Base-by-base conservation (phyloP, 2,888 invertebrate genomes). In the Chorisops tibialis region DNA sequence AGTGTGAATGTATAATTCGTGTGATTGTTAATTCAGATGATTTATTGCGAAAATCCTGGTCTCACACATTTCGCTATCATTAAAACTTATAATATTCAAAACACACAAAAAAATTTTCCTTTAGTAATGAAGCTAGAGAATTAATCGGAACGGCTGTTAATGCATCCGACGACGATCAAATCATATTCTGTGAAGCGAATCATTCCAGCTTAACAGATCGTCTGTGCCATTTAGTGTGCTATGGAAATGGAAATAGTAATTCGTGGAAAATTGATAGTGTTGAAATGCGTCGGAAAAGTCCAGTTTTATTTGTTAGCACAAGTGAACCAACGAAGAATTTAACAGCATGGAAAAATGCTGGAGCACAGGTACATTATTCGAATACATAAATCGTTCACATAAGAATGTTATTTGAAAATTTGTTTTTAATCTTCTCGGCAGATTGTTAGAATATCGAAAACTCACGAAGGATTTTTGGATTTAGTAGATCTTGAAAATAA, bases 121-220 rank as follows among this genome's bases (percentile, higher is more conserved):
- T n/a, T n/a, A 93, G 93, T 74, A 87, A 89, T 75, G 92, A 92
- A 79, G 87, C 90, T 7, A 83, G 86, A 69, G 87, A 88, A 68
- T 87, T 93, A 68, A 85, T 95, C 48, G 84, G 90, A 64, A 86
- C 85, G 70, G 83, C 87, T 4, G 88, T 91, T 2, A 89, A 92
- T 64, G 93, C 93, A 1, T 84, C 87, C 50, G 86, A 89, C 63
- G 87, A 91, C 37, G 92, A 93, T 63, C 91, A 93, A 75, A 86
- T 92, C 5, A 84, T 91, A 60, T 86, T 91, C 69, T 66, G 66
- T 35, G 65, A 67, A 62, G 62, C 63, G n/a, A 49, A 63, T 43
- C 54, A 52, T 24, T 56, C 56, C n/a, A 67, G 63, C 54, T 61
- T 66, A 19, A 58, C 64, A 9, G 67, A 68, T 52, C 65, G 65